Base-by-base conservation (phyloP, 1,140 invertebrate species). In the Macrosteles quadrilineatus region DNA sequence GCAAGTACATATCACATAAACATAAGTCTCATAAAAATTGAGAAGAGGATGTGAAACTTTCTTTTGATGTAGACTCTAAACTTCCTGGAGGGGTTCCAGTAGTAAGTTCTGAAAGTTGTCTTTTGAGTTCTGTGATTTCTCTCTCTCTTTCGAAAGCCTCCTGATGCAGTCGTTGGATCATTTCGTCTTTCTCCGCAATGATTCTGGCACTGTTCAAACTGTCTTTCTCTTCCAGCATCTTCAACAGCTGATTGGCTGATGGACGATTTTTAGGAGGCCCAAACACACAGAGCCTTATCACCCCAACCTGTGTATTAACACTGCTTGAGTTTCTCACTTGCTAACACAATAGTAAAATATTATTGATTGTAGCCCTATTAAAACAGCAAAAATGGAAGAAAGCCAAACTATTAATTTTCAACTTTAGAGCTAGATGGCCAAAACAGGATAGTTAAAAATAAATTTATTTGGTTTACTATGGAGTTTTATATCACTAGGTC, bases 111-210 rank as follows among this genome's bases (percentile, higher is more conserved):
- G 68, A 40, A 11, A 74, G 32, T 59, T 70, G 43, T 65, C 68
- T 21, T 30, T 65, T 50, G 11, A 75, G 53, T 14, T 29, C 23
- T 14, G 67, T 71, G 6, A 75, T 75, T 63, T 74, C 69, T 59
- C 69, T 47, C 32, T 74, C 73, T 63, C 72, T 73, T 19, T 17
- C 66, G 4, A 55, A n/a, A 19, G 69, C 68, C 40, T 75, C 74
- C 32, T 67, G 9, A 53, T 62, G 64, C 1, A 75, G 32, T 29
- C 30, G 36, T 19, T 36, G 67, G 14, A 75, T 74, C 0, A 45
- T 73, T 30, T 63, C 59, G 45, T 72, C 36, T 31, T 73, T 72
- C 53, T 74, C 73, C 27, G 68, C 70, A 19, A 71, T 63, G 25
- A 69, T 65, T 3, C 59, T 31, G 2, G 59, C 32, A 1, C 55